These are phyloP conservation scores for Epinephelus fuscoguttatus DNA, from an alignment of 2,113 vertebrate genomes.

Conservation along the genomic window DNA sequence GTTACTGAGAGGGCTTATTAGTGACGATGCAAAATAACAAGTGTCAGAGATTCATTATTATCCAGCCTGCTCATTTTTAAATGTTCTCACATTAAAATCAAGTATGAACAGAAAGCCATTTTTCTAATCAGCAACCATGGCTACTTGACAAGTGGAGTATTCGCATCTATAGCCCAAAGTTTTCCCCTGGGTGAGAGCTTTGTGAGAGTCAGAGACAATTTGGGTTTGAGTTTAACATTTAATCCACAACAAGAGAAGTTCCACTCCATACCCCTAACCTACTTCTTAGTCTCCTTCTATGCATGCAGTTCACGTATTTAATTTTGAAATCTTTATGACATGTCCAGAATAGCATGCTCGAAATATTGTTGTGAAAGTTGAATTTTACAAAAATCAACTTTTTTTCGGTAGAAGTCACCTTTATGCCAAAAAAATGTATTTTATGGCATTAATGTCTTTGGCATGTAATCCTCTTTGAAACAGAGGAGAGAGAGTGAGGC, in stretches of 20 bases:
- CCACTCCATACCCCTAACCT: not conserved
- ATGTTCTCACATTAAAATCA: not conserved
- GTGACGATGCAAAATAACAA: slow-evolving; percentile 14
- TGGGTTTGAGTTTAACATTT: slow-evolving; percentile 12
- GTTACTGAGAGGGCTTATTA: slow-evolving; percentile 8
- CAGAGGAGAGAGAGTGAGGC: slow-evolving; percentile 54
- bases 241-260: slow-evolving; percentile 32
- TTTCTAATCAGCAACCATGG: not conserved
- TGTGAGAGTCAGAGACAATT: slow-evolving; percentile 34
- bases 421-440: slow-evolving; percentile 59
- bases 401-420: slow-evolving; percentile 64
- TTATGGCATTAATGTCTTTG: slow-evolving; percentile 69
- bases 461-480: slow-evolving; percentile 78
- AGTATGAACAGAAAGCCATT: not conserved
- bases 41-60: slow-evolving; percentile 14
- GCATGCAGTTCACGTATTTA: not conserved
- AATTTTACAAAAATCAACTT: not conserved
- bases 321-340: not conserved
- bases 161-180: not conserved
- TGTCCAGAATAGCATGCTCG: not conserved
- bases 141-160: not conserved
- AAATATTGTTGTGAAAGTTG: not conserved
- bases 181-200: slow-evolving; percentile 6
- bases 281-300: not conserved
- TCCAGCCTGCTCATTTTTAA: not conserved